Percentiles rank a stretch among this genome's conserved stretches.
These are phyloP conservation scores for Ophiodon elongatus DNA, from an alignment of 2,113 vertebrate genomes.

Conservation along the genomic window DNA sequence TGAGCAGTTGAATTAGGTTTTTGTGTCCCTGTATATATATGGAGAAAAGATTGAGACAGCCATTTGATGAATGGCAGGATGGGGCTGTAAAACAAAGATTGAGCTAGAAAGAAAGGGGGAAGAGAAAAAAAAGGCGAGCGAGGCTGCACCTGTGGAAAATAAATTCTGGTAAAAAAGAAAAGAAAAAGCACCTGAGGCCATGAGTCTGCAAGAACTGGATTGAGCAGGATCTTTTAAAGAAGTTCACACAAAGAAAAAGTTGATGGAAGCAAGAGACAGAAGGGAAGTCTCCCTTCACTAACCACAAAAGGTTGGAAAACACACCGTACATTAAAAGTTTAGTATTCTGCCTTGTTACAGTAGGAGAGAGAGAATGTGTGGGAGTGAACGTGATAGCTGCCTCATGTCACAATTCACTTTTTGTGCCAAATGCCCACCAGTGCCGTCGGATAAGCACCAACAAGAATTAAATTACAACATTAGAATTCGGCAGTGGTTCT, in stretches of 20 bases:
- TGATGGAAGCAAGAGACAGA: neutral
- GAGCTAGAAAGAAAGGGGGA: neutral
- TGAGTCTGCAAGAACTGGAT: neutral
- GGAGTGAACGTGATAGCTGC: neutral
- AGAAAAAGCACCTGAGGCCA: constrained; percentile 1
- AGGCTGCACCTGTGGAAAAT: constrained; percentile 15
- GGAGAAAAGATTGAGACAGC: constrained; percentile 37
- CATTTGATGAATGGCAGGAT: constrained; percentile 36
- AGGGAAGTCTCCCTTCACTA: neutral
- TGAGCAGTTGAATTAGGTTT: constrained; percentile 32
- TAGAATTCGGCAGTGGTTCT: neutral
- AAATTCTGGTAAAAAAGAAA: constrained; percentile 1
- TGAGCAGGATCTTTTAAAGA: neutral
- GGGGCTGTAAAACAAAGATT: neutral
- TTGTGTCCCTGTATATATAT: constrained; percentile 12
- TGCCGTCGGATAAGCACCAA: neutral
- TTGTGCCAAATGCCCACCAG: neutral
- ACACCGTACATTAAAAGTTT: neutral
- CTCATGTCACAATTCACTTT: neutral
- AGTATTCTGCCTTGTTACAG: neutral
- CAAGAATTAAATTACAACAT: neutral
- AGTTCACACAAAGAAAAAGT: neutral
- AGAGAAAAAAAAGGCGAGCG: neutral
- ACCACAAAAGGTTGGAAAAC: too few species aligned
- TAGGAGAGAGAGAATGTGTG: constrained; percentile 1